Evolutionary conservation across 2,113 vertebrate genomes (phyloP), one percentile per base, ranked within the genome.

Genomic region (Capricornis sumatraensis): DNA sequence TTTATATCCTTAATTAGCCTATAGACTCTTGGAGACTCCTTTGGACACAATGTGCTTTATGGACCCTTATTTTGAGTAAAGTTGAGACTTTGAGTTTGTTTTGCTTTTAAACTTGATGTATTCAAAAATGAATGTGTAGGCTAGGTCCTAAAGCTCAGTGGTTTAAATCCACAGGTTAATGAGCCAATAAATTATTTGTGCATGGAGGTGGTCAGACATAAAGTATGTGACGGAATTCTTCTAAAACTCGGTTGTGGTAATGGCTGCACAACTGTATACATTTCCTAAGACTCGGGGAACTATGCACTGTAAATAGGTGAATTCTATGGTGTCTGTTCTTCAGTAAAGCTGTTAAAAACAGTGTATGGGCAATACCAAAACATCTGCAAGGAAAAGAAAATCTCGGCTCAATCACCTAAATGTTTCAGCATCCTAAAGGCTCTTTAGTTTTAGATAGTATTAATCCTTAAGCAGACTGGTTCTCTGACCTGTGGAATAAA

Each of bases 81-180:
- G 8, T 86, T 95, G 28, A 94, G 76, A 84, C 9, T 91, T 27
- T n/a, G n/a, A 90, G 21, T 93, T 92, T 83, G 50, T 50, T 82
- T 97, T 92, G 86, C 11, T 64, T 96, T 53, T 74, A 93, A 89
- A 16, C 21, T 53, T 58, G 47, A 50, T 17, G 47, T 89, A 71
- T 89, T 97, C 28, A 53, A 92, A 94, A 94, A 89, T 64, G 47
- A 96, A 55, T 28, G 17, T 4, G 33, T 45, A 36, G 17, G 40
- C 11, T 82, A 55, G 28, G 7, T 71, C 55, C 64, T 79, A 84
- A n/a, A 79, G 62, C 55, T 67, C 71, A 4, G 36, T 58, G 25
- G 25, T 53, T 95, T 89, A 92, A 96, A 97, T 86, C 40, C 58
- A 85, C 53, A 33, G 11, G 55, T 58, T 88, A 94, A 92, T 67